Evolutionary conservation across 2,113 vertebrate species (phyloP).

Genomic region (Apodemus sylvaticus): DNA sequence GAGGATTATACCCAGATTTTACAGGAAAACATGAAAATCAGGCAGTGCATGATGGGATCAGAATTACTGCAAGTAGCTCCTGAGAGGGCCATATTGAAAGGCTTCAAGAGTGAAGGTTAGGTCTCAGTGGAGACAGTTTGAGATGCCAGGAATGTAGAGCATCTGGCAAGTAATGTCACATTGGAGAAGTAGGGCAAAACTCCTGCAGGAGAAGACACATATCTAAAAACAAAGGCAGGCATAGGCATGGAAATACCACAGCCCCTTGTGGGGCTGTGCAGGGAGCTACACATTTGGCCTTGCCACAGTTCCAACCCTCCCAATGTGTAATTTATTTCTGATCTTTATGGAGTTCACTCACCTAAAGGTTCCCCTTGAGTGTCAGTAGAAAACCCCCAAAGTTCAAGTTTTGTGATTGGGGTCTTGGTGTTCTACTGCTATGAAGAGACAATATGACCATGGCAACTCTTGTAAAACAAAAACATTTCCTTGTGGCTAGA

Average conservation of each 20-base stretch:
- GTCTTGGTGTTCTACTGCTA: background rate
- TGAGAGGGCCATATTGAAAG: background rate
- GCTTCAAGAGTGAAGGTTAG: too few species aligned
- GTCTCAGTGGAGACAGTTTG: too few species aligned
- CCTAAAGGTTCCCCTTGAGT: background rate
- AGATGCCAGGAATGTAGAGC: too few species aligned
- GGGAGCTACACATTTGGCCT: background rate
- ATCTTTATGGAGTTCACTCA: background rate
- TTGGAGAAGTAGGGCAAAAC: too few species aligned
- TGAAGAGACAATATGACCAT: background rate
- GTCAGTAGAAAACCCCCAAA: background rate
- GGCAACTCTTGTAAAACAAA: background rate
- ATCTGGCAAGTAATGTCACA: background rate
- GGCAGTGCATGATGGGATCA: background rate
- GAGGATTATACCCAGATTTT: background rate
- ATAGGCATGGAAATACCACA: background rate
- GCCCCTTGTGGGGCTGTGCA: background rate
- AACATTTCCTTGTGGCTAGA: background rate
- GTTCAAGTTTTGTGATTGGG: background rate
- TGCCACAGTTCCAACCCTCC: fast-evolving
- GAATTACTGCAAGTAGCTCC: too few species aligned
- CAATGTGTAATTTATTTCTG: background rate
- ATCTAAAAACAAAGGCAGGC: background rate
- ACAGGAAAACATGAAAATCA: background rate
- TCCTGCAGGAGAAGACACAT: background rate